Conservation (phyloP, 1,140 invertebrate genomes). For the Parasteatoda tepidariorum region DNA sequence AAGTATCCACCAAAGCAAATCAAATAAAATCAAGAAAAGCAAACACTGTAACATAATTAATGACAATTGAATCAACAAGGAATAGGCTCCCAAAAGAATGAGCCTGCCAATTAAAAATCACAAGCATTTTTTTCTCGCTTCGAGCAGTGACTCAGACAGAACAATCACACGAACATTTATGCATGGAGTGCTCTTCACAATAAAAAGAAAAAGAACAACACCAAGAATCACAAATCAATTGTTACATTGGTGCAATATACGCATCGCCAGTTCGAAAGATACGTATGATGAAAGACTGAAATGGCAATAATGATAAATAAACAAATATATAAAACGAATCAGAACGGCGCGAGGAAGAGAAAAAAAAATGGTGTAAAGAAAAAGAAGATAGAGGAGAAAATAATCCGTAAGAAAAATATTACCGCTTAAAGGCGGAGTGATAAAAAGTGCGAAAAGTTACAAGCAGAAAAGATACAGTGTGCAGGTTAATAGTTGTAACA, state of each 20-base stretch:
- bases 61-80: not conserved
- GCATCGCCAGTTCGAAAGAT: conserved; percentile 32
- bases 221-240: conserved; percentile 31
- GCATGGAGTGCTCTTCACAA: conserved; percentile 17
- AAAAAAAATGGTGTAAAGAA: not conserved
- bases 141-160: conserved; percentile 10
- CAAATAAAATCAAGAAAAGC: too few relatives aligned
- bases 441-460: not conserved
- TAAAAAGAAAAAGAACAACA: not conserved
- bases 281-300: too few relatives aligned
- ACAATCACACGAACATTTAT: conserved; percentile 34
- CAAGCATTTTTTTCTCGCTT: not conserved
- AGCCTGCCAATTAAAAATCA: not conserved
- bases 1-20: too few relatives aligned
- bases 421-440: not conserved
- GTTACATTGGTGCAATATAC: conserved; percentile 14
- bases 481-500: too few relatives aligned
- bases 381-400: too few relatives aligned
- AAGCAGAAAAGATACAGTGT: too few relatives aligned
- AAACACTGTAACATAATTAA: too few relatives aligned
- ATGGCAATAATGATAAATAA: too few relatives aligned
- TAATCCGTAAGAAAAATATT: too few relatives aligned
- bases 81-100: conserved; percentile 35
- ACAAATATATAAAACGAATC: too few relatives aligned
- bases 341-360: too few relatives aligned